These are phyloP conservation scores for Holothuria leucospilota DNA, from an alignment of 53 echinoderm and acorn worm species.

Conservation along the genomic window DNA sequence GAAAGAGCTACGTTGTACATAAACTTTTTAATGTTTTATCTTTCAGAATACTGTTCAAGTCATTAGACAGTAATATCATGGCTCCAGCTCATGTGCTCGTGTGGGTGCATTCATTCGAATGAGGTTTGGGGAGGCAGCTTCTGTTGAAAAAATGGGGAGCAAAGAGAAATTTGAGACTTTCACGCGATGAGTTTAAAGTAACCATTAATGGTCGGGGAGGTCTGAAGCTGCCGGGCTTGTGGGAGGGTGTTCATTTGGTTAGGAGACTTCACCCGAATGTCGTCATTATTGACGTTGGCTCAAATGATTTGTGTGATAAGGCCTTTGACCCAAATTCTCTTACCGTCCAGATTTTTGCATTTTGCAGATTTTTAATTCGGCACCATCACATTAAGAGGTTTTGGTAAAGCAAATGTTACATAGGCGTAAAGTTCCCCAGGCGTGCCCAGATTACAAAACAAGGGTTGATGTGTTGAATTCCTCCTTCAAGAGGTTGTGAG, in stretches of 20 bases:
- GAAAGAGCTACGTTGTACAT: neutral
- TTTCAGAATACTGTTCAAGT: neutral
- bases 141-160: neutral
- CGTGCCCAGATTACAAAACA: neutral
- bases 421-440: constrained; percentile 14
- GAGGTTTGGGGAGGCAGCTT: constrained; percentile 40
- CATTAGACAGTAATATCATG: neutral
- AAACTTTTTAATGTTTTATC: neutral
- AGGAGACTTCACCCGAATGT: constrained; percentile 14
- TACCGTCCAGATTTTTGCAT: neutral
- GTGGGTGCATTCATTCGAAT: neutral
- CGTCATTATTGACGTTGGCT: constrained; percentile 25
- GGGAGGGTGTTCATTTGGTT: neutral
- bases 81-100: neutral
- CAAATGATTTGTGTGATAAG: neutral
- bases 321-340: constrained; percentile 2
- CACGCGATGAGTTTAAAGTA: neutral
- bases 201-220: neutral
- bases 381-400: neutral
- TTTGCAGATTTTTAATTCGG: constrained; percentile 4
- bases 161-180: neutral
- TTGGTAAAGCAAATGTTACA: constrained; percentile 19
- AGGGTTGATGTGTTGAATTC: constrained; percentile 13
- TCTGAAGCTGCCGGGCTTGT: constrained; percentile 16
- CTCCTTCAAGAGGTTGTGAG: constrained; percentile 5